A percentile compares a stretch with the other conserved stretches of the same genome.
Evolutionary conservation across 2,888 invertebrate genomes (phyloP).

Genomic region (Dryobota labecula): DNA sequence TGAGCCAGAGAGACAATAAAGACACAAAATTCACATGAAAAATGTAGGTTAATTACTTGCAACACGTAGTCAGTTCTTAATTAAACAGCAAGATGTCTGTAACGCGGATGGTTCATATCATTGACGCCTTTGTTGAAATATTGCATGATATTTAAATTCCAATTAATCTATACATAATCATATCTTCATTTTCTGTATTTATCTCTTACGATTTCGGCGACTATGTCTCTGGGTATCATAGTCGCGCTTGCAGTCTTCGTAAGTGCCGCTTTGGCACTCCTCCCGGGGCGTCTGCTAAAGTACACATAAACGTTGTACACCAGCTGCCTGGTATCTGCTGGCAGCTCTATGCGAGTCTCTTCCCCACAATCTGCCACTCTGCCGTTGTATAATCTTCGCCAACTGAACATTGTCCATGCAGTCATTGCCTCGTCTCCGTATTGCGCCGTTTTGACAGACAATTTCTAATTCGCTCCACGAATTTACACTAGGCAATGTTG

Average conservation of each 20-base stretch:
- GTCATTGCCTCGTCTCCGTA: constrained; percentile 89
- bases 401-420: constrained; percentile 89
- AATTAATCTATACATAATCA: constrained; percentile 23
- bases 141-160: constrained; percentile 24
- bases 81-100: constrained; percentile 40
- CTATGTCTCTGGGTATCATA: constrained; percentile 86
- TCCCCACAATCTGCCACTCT: constrained; percentile 78
- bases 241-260: constrained; percentile 87
- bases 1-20: constrained; percentile 48
- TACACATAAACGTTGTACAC: constrained; percentile 88
- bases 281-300: constrained; percentile 84
- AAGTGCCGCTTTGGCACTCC: constrained; percentile 83
- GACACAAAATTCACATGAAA: constrained; percentile 57
- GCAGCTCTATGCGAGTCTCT: constrained; percentile 81
- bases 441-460: constrained; percentile 84
- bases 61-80: constrained; percentile 45
- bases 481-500: constrained; percentile 25
- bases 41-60: constrained; percentile 59
- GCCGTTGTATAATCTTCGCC: constrained; percentile 86
- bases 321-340: constrained; percentile 86
- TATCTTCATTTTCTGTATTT: constrained; percentile 74
- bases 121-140: constrained; percentile 23
- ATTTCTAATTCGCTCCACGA: constrained; percentile 39
- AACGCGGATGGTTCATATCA: constrained; percentile 24
- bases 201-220: constrained; percentile 86